phyloP scores from a whole-genome alignment of 2,797 vertebrate genomes.

The Lepilemur septentrionalis region DNA sequence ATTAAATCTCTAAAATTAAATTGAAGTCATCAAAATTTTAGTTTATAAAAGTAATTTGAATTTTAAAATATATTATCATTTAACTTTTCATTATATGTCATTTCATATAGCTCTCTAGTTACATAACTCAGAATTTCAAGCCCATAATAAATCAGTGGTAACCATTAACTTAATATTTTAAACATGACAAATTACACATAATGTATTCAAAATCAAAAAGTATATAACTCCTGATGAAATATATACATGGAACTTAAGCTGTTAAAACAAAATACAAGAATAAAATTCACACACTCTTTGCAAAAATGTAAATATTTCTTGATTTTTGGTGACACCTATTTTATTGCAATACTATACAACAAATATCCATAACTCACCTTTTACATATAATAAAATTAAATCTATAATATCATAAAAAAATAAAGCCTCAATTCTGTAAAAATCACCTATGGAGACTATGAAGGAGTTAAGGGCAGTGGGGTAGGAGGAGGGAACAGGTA shows the following conservation, averaged over 20 bases:
- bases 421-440: constrained; percentile 2
- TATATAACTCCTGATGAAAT: neutral
- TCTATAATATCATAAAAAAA: neutral
- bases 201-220: neutral
- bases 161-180: constrained; percentile 24
- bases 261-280: neutral
- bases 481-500: neutral
- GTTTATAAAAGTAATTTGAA: neutral
- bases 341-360: neutral
- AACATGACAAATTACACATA: neutral
- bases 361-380: neutral
- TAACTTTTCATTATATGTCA: constrained; percentile 24
- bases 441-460: neutral
- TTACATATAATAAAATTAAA: neutral
- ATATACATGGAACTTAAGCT: neutral
- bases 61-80: neutral
- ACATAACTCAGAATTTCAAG: constrained; percentile 28
- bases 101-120: neutral
- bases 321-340: neutral
- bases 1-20: constrained; percentile 8
- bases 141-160: neutral
- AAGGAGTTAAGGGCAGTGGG: neutral
- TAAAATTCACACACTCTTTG: neutral
- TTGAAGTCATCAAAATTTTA: neutral
- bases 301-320: neutral